Conservation (phyloP, 2,113 vertebrate genomes). For the Geococcyx californianus region DNA sequence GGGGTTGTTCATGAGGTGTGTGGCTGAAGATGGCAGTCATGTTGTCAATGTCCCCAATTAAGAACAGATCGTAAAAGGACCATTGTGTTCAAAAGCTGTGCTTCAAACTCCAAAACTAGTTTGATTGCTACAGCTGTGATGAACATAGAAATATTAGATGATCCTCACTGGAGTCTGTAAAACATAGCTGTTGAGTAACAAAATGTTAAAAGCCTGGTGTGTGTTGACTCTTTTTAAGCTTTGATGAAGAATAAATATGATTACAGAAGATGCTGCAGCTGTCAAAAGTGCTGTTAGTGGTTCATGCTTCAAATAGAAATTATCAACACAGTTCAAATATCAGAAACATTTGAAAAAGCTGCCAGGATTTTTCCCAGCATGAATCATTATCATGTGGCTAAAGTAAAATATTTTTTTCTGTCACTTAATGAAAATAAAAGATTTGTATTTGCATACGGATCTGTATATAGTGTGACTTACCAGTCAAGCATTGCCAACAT, state of each 20-base stretch:
- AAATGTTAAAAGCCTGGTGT: background rate
- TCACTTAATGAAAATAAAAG: slow-evolving; percentile 1
- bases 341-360: background rate
- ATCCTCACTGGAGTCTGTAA: background rate
- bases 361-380: background rate
- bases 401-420: background rate
- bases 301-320: slow-evolving; percentile 30
- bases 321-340: background rate
- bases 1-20: background rate
- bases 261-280: slow-evolving; percentile 20
- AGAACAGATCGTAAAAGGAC: background rate
- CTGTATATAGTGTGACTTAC: background rate
- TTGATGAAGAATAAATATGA: slow-evolving; percentile 30
- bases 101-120: background rate
- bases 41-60: background rate
- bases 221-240: background rate
- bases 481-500: background rate
- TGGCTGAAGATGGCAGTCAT: background rate
- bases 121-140: background rate
- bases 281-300: background rate
- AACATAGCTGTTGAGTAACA: background rate
- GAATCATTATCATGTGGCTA: background rate
- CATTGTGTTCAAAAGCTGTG: background rate
- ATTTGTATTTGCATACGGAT: background rate
- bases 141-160: background rate